phyloP scores from a whole-genome alignment of 2,113 vertebrate species.

The Xiphorhynchus elegans region DNA sequence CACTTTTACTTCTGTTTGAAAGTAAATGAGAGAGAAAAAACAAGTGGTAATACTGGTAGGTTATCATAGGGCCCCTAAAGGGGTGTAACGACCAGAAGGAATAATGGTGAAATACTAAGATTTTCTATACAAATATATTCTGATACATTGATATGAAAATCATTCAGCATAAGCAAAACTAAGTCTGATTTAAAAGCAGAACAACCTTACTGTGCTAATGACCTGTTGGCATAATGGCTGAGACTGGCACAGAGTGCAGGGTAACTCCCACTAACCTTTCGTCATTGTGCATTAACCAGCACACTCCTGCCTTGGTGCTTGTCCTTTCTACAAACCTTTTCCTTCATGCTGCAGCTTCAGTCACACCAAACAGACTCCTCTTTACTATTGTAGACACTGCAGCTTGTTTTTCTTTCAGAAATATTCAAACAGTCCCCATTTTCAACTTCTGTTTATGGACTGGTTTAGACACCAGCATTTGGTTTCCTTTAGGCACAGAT shows the following conservation, averaged over 20 bases:
- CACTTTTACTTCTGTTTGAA: background rate
- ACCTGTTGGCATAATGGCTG: background rate
- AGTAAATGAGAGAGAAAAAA: background rate
- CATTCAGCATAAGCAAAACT: background rate
- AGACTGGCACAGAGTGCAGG: background rate
- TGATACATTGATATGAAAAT: background rate
- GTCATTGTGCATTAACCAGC: background rate
- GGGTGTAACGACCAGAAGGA: fast-evolving
- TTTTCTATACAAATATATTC: background rate
- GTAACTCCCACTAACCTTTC: background rate
- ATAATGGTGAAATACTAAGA: background rate
- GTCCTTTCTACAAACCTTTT: background rate
- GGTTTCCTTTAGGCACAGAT: background rate
- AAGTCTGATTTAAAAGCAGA: background rate
- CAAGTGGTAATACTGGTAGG: background rate
- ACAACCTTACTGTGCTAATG: background rate
- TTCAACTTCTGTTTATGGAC: background rate
- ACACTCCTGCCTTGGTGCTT: background rate
- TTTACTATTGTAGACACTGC: background rate
- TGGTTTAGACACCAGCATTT: fast-evolving
- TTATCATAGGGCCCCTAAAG: background rate
- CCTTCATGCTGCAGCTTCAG: background rate
- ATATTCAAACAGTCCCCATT: background rate
- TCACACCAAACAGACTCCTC: background rate
- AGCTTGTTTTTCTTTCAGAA: background rate